Base-by-base conservation (phyloP, 2,797 vertebrate genomes). In the Valencia hispanica region DNA sequence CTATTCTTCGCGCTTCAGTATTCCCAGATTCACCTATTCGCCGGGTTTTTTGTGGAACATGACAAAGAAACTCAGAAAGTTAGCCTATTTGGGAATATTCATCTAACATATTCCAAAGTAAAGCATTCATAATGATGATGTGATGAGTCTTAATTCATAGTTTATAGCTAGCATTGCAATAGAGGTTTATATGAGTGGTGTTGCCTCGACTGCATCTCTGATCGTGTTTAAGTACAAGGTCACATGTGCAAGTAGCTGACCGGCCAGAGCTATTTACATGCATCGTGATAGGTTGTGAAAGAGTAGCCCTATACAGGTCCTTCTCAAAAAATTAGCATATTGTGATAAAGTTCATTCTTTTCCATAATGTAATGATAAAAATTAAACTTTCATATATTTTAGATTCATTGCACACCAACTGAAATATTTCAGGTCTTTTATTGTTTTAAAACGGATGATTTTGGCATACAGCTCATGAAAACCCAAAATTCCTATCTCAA, bases 251-350 rank as follows among this genome's bases (percentile, higher is more conserved):
- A 81, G 72, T 57, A 78, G 80, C 72, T 25, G 36, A 80, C 75
- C 1, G 69, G 75, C 79, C 78, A 0, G 72, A 80, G 41, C 79
- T 80, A 84, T 88, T 90, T 77, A 81, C 83, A 84, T 71, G 77
- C 84, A 87, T 85, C 86, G 84, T 87, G 81, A 90, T 89, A 91
- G 89, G 72, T 79, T 76, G 79, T 87, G 86, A 91, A 87, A 43
- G 82, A 87, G 84, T 80, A 78, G 79, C 69, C 77, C 59, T 72
- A n/a, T n/a, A n/a, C n/a, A n/a, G n/a, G n/a, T n/a, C n/a, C n/a
- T n/a, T n/a, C n/a, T n/a, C n/a, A n/a, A n/a, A n/a, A n/a, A n/a
- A n/a, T n/a, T n/a, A n/a, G n/a, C n/a, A n/a, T n/a, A n/a, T n/a
- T n/a, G n/a, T n/a, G n/a, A n/a, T n/a, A n/a, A n/a, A n/a, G n/a